These are phyloP conservation scores for Sisyra nigra DNA, from an alignment of 2,888 invertebrate species.

Conservation along the genomic window DNA sequence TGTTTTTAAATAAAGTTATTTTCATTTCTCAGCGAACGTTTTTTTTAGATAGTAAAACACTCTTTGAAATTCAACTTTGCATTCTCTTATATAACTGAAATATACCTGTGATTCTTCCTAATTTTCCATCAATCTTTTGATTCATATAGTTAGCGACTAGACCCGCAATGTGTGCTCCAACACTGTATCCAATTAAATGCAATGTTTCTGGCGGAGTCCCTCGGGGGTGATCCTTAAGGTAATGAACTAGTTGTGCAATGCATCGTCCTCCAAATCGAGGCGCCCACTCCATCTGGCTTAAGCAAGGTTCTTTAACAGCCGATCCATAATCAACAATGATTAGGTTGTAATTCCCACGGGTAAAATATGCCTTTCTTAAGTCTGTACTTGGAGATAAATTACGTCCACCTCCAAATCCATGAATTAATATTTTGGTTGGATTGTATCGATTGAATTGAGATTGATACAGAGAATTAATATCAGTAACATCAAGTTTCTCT, in stretches of 20 bases:
- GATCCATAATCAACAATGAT: constrained; percentile 74
- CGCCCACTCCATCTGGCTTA: constrained; percentile 57
- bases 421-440: constrained; percentile 76
- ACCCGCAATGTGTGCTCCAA: constrained; percentile 75
- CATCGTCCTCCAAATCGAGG: constrained; percentile 50
- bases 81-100: too few relatives aligned
- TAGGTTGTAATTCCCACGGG: constrained; percentile 65
- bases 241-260: constrained; percentile 65
- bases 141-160: constrained; percentile 64
- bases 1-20: too few relatives aligned
- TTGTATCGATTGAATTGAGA: constrained; percentile 63
- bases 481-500: constrained; percentile 51
- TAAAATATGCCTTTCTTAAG: constrained; percentile 68
- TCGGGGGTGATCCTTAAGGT: constrained; percentile 61
- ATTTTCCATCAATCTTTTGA: constrained; percentile 55
- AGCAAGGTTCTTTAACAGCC: constrained; percentile 66
- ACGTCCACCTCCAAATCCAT: constrained; percentile 79
- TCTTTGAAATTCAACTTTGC: too few relatives aligned
- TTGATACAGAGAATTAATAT: constrained; percentile 49
- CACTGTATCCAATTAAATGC: constrained; percentile 74
- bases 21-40: too few relatives aligned
- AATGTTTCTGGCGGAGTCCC: constrained; percentile 56
- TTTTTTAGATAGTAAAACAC: too few relatives aligned
- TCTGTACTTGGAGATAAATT: constrained; percentile 71
- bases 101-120: constrained; percentile 69